Conservation (phyloP, 1,140 invertebrate genomes). For the Drosophila repleta region DNA sequence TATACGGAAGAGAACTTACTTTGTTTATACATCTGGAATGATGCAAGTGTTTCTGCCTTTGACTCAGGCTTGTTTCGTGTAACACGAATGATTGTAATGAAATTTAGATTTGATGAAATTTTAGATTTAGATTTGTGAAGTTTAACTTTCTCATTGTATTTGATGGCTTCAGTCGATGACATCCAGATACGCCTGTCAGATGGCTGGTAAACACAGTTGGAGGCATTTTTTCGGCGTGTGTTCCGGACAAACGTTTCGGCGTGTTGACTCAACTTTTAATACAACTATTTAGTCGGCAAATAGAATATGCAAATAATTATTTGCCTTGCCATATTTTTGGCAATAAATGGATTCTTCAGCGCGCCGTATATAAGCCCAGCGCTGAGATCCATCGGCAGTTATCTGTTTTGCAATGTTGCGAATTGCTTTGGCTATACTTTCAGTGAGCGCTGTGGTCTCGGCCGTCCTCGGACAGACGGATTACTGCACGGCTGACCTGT, state of each 20-base stretch:
- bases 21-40: slow-evolving; percentile 23
- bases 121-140: no score
- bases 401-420: slow-evolving; percentile 33
- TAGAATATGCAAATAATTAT: slow-evolving; percentile 29
- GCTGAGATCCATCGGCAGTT: neutral
- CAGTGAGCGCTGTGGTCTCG: slow-evolving; percentile 5
- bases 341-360: neutral
- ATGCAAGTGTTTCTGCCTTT: neutral
- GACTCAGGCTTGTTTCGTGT: no score
- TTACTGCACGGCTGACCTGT: slow-evolving; percentile 34
- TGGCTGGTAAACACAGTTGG: slow-evolving; percentile 13
- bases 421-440: slow-evolving; percentile 19
- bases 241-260: neutral
- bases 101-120: no score
- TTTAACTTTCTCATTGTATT: no score
- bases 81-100: no score
- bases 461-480: slow-evolving; percentile 22
- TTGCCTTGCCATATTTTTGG: slow-evolving; percentile 7
- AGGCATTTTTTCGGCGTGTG: neutral
- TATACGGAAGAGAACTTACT: neutral
- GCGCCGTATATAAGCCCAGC: slow-evolving; percentile 20
- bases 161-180: no score
- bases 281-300: slow-evolving; percentile 21
- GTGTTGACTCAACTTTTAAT: slow-evolving; percentile 12
- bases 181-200: no score